Evolutionary conservation across 2,888 invertebrate species (phyloP).

Genomic region (Cephus runcator): DNA sequence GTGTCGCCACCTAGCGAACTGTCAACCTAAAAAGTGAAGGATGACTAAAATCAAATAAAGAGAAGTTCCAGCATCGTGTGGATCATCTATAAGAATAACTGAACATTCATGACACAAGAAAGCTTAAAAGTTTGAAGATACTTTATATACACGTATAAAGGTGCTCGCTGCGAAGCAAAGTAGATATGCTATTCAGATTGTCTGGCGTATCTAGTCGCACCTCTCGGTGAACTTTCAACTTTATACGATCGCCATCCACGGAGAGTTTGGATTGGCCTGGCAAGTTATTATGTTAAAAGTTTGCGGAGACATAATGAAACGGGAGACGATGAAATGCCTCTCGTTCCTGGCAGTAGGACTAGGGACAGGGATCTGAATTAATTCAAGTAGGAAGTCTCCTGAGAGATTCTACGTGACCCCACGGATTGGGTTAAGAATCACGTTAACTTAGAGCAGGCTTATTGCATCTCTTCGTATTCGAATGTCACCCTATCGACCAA

Average conservation of each 20-base stretch:
- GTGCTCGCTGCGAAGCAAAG: not conserved
- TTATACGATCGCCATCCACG: conserved; percentile 6
- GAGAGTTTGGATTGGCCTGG: conserved; percentile 16
- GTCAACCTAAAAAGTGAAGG: not conserved
- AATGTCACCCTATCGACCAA: not conserved
- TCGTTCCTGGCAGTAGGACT: not conserved
- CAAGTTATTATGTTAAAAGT: conserved; percentile 36
- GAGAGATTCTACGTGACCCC: conserved; percentile 17
- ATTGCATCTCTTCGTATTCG: not conserved
- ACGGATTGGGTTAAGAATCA: conserved; percentile 20
- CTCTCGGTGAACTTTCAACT: not conserved
- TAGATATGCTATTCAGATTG: not conserved
- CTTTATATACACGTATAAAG: not conserved
- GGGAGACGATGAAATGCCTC: not conserved
- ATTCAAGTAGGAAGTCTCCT: conserved; percentile 17
- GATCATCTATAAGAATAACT: not conserved
- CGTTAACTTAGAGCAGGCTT: conserved; percentile 4
- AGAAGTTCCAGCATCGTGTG: not conserved
- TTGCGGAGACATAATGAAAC: conserved; percentile 11
- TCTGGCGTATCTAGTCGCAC: not conserved
- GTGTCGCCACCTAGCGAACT: not conserved
- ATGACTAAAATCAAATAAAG: not conserved
- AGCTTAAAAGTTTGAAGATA: not conserved
- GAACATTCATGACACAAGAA: not conserved
- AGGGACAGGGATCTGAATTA: conserved; percentile 15